Evolutionary conservation across 1,140 invertebrate genomes (phyloP).

Genomic region (Lasioglossum baleicum): DNA sequence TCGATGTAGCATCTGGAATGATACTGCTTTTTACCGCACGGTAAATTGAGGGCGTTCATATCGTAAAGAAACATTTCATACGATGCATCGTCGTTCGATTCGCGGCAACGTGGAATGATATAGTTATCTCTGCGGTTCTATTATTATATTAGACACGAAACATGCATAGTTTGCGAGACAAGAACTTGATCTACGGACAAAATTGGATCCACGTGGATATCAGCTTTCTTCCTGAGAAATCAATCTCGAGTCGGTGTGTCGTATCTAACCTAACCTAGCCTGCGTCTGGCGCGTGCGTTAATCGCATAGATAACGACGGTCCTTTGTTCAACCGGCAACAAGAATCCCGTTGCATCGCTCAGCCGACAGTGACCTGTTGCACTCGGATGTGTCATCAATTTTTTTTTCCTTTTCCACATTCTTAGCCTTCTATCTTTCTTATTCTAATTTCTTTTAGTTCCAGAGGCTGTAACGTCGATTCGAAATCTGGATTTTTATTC

Average conservation of each 20-base stretch:
- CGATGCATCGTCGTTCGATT: too few relatives aligned
- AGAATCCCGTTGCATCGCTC: constrained; percentile 1
- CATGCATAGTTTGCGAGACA: constrained; percentile 27
- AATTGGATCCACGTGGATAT: constrained; percentile 64
- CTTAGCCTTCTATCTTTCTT: too few relatives aligned
- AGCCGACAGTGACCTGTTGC: constrained; percentile 1
- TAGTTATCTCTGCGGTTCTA: constrained; percentile 43
- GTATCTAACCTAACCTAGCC: constrained; percentile 21
- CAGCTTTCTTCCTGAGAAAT: constrained; percentile 64
- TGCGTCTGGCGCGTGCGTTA: constrained; percentile 44
- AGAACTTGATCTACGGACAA: constrained; percentile 59
- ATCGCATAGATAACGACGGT: constrained; percentile 54
- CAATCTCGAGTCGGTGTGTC: constrained; percentile 18
- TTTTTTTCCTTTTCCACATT: not conserved
- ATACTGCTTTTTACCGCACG: too few relatives aligned
- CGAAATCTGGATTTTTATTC: too few relatives aligned
- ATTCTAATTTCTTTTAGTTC: too few relatives aligned
- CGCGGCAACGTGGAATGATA: not conserved
- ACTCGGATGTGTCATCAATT: not conserved
- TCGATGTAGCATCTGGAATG: too few relatives aligned
- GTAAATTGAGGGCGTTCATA: too few relatives aligned
- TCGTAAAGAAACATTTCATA: too few relatives aligned
- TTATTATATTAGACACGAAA: constrained; percentile 49
- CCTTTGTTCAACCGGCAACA: constrained; percentile 17
- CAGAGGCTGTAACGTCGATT: too few relatives aligned